Evolutionary conservation across 2,113 vertebrate genomes (phyloP).

Genomic region (Cynoglossus semilaevis): DNA sequence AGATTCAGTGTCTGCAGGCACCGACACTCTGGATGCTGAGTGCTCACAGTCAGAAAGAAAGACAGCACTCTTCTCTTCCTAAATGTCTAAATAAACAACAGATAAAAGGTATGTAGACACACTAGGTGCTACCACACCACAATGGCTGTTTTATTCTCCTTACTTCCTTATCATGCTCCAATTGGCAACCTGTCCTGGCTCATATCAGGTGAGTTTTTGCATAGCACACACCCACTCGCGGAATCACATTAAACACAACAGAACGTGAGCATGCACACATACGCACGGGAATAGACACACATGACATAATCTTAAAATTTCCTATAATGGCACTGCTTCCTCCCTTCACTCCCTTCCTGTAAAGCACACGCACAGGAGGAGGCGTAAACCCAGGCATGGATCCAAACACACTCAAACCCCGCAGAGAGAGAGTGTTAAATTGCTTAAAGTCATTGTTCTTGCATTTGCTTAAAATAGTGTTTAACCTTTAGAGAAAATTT

Average conservation of each 20-base stretch:
- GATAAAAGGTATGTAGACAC: slow-evolving; percentile 28
- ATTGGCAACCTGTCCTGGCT: slow-evolving; percentile 55
- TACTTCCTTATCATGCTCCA: slow-evolving; percentile 67
- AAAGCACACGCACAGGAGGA: slow-evolving; percentile 6
- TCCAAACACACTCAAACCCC: slow-evolving; percentile 13
- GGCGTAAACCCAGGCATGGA: neutral
- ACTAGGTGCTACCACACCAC: slow-evolving; percentile 56
- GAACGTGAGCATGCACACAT: slow-evolving; percentile 12
- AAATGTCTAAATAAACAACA: slow-evolving; percentile 44
- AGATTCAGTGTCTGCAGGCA: slow-evolving; percentile 20
- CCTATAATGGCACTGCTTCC: slow-evolving; percentile 9
- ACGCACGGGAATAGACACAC: slow-evolving; percentile 16
- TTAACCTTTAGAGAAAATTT: slow-evolving; percentile 41
- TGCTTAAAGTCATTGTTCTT: slow-evolving; percentile 22
- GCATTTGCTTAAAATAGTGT: slow-evolving; percentile 40
- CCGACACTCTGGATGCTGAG: neutral
- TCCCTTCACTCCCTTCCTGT: slow-evolving; percentile 1
- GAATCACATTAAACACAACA: slow-evolving; percentile 1
- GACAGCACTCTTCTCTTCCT: slow-evolving; percentile 8
- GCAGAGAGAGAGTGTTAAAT: slow-evolving; percentile 4
- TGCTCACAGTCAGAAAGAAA: slow-evolving; percentile 3
- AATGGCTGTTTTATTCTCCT: slow-evolving; percentile 62
- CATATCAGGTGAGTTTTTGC: slow-evolving; percentile 61
- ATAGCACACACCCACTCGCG: slow-evolving; percentile 56
- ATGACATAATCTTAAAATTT: slow-evolving; percentile 34